These are phyloP conservation scores for Cylindroiulus punctatus DNA, from an alignment of 2,888 invertebrate genomes.

Conservation along the genomic window DNA sequence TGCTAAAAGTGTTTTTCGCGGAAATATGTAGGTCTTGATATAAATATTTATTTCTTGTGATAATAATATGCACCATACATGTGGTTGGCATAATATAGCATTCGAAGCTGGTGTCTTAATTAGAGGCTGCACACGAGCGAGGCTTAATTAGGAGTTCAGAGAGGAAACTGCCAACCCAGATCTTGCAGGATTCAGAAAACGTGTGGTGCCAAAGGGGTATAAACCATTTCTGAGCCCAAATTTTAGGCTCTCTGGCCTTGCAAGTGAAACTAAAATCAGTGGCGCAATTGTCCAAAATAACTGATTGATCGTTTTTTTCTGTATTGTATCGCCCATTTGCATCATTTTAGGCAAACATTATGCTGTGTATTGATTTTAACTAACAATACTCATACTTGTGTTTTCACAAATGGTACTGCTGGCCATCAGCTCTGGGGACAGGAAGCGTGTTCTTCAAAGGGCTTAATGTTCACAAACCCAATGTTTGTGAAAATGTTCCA, in stretches of 20 bases:
- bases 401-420: too few species aligned
- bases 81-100: background rate
- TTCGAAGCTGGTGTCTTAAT: background rate
- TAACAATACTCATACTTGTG: too few species aligned
- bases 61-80: background rate
- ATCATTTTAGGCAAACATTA: too few species aligned
- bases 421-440: too few species aligned
- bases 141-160: background rate
- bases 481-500: too few species aligned
- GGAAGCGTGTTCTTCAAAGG: too few species aligned
- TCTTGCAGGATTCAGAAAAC: background rate
- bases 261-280: background rate
- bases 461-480: too few species aligned
- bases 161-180: background rate
- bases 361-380: too few species aligned
- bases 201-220: background rate
- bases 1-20: background rate
- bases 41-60: background rate
- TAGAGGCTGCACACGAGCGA: background rate
- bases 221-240: background rate
- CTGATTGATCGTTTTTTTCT: background rate
- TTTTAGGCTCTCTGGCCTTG: background rate
- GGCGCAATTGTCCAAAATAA: background rate
- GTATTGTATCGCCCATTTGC: too few species aligned
- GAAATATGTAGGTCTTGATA: constrained; percentile 21